Base-by-base conservation (phyloP, 2,797 vertebrate species). In the Betta splendens region DNA sequence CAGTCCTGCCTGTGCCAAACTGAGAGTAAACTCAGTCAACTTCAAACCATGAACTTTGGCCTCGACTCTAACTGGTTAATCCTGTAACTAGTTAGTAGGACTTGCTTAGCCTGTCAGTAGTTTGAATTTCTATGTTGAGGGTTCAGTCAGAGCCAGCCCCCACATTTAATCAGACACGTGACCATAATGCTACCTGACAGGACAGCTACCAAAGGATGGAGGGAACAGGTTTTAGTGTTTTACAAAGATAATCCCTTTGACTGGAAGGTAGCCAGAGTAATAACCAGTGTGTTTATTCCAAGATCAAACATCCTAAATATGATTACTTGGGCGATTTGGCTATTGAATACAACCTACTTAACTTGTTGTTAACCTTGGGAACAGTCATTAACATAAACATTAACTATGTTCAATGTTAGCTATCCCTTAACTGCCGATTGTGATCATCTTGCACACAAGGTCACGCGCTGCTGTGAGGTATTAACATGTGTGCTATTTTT, bases 1-100 rank as follows among this genome's bases (percentile, higher is more conserved):
- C 38, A 56, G 52, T 17, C 22, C 2, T 31, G 12, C 4, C 26
- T 22, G 46, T 66, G 68, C 61, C 58, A 44, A 39, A 59, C 39
- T 36, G 50, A 57, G 59, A 40, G 59, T 26, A n/a, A 10, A 9
- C 9, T 28, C n/a, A 37, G 48, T 39, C 25, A 26, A 71, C 33
- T 44, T 52, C 40, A n/a, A 33, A 67, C 42, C 40, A 18, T 37
- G 29, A n/a, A n/a, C n/a, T n/a, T n/a, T n/a, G n/a, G n/a, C n/a
- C n/a, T n/a, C n/a, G n/a, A n/a, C n/a, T n/a, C n/a, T n/a, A n/a
- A n/a, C n/a, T n/a, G n/a, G n/a, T n/a, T n/a, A n/a, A n/a, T n/a
- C n/a, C n/a, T n/a, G n/a, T n/a, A n/a, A n/a, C n/a, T n/a, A n/a
- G n/a, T n/a, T n/a, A n/a, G n/a, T n/a, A n/a, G n/a, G n/a, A n/a